Conservation (phyloP, 2,113 vertebrate genomes). For the Pollachius pollachius region DNA sequence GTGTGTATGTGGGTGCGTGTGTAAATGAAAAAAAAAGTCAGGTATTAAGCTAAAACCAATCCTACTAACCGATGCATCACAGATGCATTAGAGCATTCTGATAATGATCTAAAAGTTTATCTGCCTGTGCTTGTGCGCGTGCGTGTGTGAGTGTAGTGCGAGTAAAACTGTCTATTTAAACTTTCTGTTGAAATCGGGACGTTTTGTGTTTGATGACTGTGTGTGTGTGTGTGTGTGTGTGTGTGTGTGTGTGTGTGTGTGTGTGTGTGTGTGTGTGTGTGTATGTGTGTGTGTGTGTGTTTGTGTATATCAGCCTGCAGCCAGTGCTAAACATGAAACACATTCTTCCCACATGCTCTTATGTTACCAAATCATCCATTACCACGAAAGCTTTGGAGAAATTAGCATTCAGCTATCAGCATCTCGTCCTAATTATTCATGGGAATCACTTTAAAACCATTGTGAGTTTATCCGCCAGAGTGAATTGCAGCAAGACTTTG, state of each 20-base stretch:
- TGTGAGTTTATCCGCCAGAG: slow-evolving; percentile 19
- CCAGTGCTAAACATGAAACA: slow-evolving; percentile 46
- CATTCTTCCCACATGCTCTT: slow-evolving; percentile 27
- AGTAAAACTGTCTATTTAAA: too few relatives aligned
- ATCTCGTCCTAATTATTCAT: slow-evolving; percentile 36
- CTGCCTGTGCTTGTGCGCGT: too few relatives aligned
- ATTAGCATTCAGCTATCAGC: slow-evolving; percentile 44
- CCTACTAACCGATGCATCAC: too few relatives aligned
- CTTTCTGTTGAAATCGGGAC: neutral
- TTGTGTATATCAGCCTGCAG: neutral
- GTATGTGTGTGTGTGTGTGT: neutral
- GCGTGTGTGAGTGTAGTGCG: too few relatives aligned
- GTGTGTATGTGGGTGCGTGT: too few relatives aligned
- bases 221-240: slow-evolving; percentile 2
- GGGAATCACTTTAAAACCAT: slow-evolving; percentile 38
- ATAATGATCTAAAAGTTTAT: too few relatives aligned
- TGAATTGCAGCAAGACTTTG: slow-evolving; percentile 4
- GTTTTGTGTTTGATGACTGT: neutral
- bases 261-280: slow-evolving; percentile 5
- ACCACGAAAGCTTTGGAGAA: slow-evolving; percentile 50
- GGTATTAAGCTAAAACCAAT: too few relatives aligned
- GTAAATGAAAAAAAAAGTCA: too few relatives aligned
- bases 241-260: slow-evolving; percentile 1
- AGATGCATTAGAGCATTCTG: too few relatives aligned
- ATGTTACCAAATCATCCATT: slow-evolving; percentile 47